Percentiles rank a stretch among this genome's conserved stretches.
Evolutionary conservation across 2,113 vertebrate species (phyloP).

Genomic region (Oryzias curvinotus): DNA sequence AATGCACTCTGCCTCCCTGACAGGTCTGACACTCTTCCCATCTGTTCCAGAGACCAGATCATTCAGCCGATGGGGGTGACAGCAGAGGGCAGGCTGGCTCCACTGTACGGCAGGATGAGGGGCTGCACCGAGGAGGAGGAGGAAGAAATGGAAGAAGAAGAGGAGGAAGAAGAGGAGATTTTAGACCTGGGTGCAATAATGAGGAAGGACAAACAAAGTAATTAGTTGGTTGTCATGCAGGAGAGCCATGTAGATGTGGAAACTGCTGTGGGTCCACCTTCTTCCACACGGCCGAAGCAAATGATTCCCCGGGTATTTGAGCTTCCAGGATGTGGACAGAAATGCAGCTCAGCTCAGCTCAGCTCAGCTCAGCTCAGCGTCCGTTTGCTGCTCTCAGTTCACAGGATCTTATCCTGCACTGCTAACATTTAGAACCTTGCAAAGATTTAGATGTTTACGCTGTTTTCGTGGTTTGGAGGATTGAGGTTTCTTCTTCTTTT

Average conservation of each 20-base stretch:
- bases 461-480: no score
- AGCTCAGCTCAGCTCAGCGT: no score
- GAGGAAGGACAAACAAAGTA: constrained; percentile 12
- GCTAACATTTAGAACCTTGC: no score
- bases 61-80: constrained; percentile 71
- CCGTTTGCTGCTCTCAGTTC: no score
- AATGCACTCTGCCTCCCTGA: background rate
- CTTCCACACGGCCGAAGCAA: no score
- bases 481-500: no score
- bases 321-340: no score
- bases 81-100: constrained; percentile 58
- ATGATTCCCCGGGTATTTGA: no score
- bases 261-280: background rate
- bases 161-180: constrained; percentile 25
- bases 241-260: background rate
- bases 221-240: constrained; percentile 6
- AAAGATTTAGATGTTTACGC: no score
- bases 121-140: constrained; percentile 46
- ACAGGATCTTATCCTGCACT: no score
- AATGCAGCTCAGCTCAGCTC: no score
- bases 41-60: constrained; percentile 60
- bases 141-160: background rate
- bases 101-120: constrained; percentile 60
- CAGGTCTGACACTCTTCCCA: background rate
- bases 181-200: constrained; percentile 5